Conservation (phyloP, 2,888 invertebrate species). For the Dryadula phaetusa region DNA sequence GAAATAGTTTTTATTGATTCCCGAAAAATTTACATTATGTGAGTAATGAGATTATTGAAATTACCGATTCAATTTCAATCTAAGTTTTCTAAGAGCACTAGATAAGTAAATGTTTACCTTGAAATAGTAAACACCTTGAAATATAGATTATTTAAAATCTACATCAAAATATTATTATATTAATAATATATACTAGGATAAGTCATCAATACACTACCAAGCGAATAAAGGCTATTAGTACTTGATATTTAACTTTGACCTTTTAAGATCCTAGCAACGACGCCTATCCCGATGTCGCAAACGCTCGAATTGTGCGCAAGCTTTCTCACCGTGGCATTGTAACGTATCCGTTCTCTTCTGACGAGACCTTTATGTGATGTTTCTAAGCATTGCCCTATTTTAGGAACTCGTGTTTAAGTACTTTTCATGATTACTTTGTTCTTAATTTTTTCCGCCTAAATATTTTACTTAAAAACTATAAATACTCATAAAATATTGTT, state of each 20-base stretch:
- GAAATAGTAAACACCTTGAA: neutral
- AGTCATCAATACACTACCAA: neutral
- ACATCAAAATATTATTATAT: constrained; percentile 10
- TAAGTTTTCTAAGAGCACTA: neutral
- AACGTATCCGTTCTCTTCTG: constrained; percentile 68
- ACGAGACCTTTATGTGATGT: constrained; percentile 63
- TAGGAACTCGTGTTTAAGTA: constrained; percentile 21
- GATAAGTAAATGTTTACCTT: neutral
- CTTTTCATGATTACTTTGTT: constrained; percentile 19
- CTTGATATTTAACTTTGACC: constrained; percentile 58
- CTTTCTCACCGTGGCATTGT: constrained; percentile 76
- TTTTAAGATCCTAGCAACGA: constrained; percentile 56
- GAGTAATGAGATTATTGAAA: constrained; percentile 34
- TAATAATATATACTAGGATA: neutral
- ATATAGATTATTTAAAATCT: no score
- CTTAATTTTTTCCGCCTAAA: constrained; percentile 4
- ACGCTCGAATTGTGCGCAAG: constrained; percentile 60
- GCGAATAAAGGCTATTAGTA: constrained; percentile 28
- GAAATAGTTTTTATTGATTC: constrained; percentile 29
- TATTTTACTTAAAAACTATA: no score
- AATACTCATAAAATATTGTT: no score
- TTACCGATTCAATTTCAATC: constrained; percentile 26
- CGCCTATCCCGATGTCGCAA: constrained; percentile 68
- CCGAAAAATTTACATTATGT: constrained; percentile 27
- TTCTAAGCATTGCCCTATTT: constrained; percentile 46